Evolutionary conservation across 2,113 vertebrate species (phyloP), one percentile per base, ranked within the genome.

Genomic region (Myotis lucifugus): DNA sequence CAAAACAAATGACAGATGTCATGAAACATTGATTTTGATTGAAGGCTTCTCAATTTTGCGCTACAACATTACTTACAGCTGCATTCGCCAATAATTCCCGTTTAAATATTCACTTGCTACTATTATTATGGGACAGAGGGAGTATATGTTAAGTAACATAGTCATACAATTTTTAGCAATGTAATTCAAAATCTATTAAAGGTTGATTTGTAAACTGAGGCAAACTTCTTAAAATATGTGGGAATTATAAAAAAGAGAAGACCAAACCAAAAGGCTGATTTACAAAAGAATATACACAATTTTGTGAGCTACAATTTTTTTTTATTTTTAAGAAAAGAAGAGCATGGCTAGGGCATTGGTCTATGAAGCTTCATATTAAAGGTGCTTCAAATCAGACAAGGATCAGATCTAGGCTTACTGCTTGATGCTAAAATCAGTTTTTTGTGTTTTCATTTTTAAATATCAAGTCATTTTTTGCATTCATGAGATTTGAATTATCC

Each of bases 211-310:
- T 52, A 79, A 93, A 50, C 27, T 59, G 27, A 77, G 67, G 4
- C 21, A 82, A 94, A 94, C 5, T 79, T 93, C 37, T 48, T 88
- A 40, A 54, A 61, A n/a, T 74, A 52, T 25, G 13, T 79, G 17
- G 23, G 23, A 88, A 94, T 89, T 9, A 84, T 77, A 69, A 21
- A 93, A 90, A 72, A 91, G 8, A 66, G 18, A 82, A 82, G 19
- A 93, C 10, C 23, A 73, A 84, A 81, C 19, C 29, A 90, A 70
- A 83, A 52, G 15, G 19, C 10, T 76, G 10, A 10, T 64, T 29
- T 83, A 56, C 32, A 10, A 29, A 64, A 46, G 10, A 54, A 34
- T 67, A 85, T 40, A 89, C 10, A 69, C 0, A 85, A 40, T 23
- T 61, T 14, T 72, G 4, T 54, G 54, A 56, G 19, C 21, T 21